Conservation (phyloP, 2,797 vertebrate genomes). For the Telmatherina bonti region DNA sequence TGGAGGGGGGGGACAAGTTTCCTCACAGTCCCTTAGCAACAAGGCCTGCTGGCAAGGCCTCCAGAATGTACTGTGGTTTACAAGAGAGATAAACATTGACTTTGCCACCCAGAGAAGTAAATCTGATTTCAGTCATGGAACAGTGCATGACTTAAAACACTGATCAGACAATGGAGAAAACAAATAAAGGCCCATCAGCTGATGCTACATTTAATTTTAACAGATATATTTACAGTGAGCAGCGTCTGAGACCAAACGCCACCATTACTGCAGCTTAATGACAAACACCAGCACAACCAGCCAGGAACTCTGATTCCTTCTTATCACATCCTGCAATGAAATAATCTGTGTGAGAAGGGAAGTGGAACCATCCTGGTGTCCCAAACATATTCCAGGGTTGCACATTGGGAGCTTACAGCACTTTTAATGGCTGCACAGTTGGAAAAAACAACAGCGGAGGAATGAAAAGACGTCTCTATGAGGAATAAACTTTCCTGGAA, state of each 20-base stretch:
- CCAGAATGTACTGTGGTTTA: constrained; percentile 79
- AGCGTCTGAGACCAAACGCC: constrained; percentile 11
- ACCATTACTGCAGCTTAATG: constrained; percentile 10
- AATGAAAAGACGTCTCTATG: constrained; percentile 80
- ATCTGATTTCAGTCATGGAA: constrained; percentile 68
- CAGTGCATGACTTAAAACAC: constrained; percentile 55
- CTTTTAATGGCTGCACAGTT: constrained; percentile 55
- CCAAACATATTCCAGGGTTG: background rate
- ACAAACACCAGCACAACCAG: background rate
- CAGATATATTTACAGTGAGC: constrained; percentile 5
- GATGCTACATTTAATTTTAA: constrained; percentile 33
- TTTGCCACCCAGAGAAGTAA: constrained; percentile 71
- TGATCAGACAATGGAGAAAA: constrained; percentile 51
- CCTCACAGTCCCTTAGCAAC: constrained; percentile 76
- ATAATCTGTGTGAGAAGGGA: background rate
- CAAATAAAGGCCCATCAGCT: constrained; percentile 38
- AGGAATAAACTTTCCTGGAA: constrained; percentile 65
- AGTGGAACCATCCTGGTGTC: background rate
- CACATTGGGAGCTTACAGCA: constrained; percentile 20
- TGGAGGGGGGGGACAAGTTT: constrained; percentile 60
- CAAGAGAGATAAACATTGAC: constrained; percentile 80
- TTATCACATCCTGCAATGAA: constrained; percentile 7
- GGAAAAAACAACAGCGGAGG: constrained; percentile 79
- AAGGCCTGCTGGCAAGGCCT: constrained; percentile 69
- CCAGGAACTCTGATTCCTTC: constrained; percentile 17